Percentiles rank a stretch among this genome's conserved stretches.
Evolutionary conservation across 1,140 invertebrate genomes (phyloP).

Genomic region (Zaprionus capensis): DNA sequence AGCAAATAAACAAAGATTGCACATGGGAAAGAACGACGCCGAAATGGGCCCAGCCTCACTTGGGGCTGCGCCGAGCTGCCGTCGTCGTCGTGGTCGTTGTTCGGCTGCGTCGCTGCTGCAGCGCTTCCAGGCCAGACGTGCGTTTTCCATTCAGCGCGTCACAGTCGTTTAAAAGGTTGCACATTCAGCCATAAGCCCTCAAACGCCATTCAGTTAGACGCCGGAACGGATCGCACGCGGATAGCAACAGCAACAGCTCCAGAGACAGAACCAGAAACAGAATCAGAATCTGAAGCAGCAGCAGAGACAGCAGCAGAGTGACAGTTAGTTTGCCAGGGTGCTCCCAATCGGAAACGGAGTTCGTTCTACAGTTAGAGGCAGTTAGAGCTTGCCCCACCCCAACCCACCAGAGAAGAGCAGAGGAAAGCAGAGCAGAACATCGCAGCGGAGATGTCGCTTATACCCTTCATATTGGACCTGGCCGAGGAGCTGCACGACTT

Average conservation of each 20-base stretch:
- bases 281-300: not conserved
- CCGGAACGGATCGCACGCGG: slow-evolving; percentile 73
- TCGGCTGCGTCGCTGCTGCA: slow-evolving; percentile 16
- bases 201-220: slow-evolving; percentile 79
- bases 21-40: slow-evolving; percentile 20
- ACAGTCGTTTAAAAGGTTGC: slow-evolving; percentile 77
- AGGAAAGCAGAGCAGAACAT: not conserved
- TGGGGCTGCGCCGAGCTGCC: slow-evolving; percentile 1
- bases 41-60: slow-evolving; percentile 13
- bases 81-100: not conserved
- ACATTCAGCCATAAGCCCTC: slow-evolving; percentile 80
- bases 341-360: not conserved
- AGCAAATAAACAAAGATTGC: slow-evolving; percentile 51
- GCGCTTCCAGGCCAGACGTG: slow-evolving; percentile 61
- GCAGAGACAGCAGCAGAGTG: not conserved
- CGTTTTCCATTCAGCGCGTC: slow-evolving; percentile 82
- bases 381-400: not conserved
- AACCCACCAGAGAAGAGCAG: not conserved
- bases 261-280: not conserved
- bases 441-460: slow-evolving; percentile 66
- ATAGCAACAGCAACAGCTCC: slow-evolving; percentile 4
- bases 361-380: not conserved
- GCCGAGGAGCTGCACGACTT: slow-evolving; percentile 81
- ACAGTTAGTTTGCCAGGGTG: not conserved
- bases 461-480: slow-evolving; percentile 82